phyloP scores from a whole-genome alignment of 2,113 vertebrate genomes.

The Leptobrachium leishanense region DNA sequence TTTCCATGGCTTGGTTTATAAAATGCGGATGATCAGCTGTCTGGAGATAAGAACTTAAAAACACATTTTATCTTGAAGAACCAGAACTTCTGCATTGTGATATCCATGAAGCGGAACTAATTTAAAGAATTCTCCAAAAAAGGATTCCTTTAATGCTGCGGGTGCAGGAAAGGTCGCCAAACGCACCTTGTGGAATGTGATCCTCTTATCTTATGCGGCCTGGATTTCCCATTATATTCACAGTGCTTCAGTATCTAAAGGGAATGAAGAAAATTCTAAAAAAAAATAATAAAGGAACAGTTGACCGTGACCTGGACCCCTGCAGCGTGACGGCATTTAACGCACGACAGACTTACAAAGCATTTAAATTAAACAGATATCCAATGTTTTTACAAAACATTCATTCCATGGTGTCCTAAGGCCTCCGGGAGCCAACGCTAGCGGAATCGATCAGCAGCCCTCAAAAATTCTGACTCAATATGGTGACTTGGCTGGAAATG shows the following conservation, averaged over 20 bases:
- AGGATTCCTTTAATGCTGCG: slow-evolving; percentile 7
- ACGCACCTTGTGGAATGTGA: slow-evolving; percentile 38
- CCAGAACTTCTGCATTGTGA: background rate
- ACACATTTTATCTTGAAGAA: background rate
- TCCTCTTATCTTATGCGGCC: slow-evolving; percentile 7
- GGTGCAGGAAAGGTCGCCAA: slow-evolving; percentile 11
- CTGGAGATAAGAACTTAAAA: too few relatives aligned
- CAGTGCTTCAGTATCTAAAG: slow-evolving; percentile 14
- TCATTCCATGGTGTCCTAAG: too few relatives aligned
- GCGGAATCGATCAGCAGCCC: too few relatives aligned
- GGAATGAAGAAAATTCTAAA: background rate
- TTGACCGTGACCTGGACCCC: slow-evolving; percentile 14
- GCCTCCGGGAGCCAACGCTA: too few relatives aligned
- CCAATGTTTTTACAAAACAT: too few relatives aligned
- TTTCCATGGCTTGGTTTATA: too few relatives aligned
- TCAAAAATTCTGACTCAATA: too few relatives aligned
- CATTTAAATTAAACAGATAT: background rate
- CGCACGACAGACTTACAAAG: slow-evolving; percentile 19
- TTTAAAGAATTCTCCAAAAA: slow-evolving; percentile 1
- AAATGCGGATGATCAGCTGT: too few relatives aligned
- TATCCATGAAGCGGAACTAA: slow-evolving; percentile 11
- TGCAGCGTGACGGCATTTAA: slow-evolving; percentile 1
- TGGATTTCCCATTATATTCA: slow-evolving; percentile 37
- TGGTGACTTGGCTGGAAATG: too few relatives aligned
- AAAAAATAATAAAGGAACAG: slow-evolving; percentile 15